Conservation (phyloP, 2,113 vertebrate species). For the Ahaetulla prasina region DNA sequence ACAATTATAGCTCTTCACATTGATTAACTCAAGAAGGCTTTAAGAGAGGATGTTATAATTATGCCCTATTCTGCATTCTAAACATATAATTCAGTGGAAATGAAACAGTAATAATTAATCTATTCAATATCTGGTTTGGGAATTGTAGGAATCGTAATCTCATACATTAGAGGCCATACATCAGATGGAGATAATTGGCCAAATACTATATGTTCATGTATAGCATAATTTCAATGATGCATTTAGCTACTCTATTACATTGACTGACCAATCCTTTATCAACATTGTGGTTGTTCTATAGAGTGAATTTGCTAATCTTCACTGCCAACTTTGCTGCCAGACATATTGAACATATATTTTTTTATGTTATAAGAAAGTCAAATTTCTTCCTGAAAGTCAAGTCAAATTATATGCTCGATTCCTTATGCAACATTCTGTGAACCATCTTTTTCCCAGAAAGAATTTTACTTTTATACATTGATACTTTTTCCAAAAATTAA, state of each 20-base stretch:
- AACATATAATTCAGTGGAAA: neutral
- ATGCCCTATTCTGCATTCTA: neutral
- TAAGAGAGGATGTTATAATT: neutral
- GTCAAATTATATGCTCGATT: neutral
- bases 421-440: neutral
- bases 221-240: neutral
- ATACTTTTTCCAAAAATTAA: neutral
- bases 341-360: slow-evolving; percentile 36
- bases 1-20: neutral
- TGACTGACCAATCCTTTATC: neutral
- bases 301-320: slow-evolving; percentile 20
- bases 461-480: neutral
- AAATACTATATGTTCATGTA: neutral
- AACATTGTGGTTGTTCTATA: neutral
- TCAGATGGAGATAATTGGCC: neutral
- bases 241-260: neutral
- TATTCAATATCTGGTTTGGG: neutral
- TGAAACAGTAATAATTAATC: neutral
- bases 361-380: slow-evolving; percentile 1
- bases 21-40: neutral
- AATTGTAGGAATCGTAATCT: neutral
- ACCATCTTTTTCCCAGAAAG: neutral
- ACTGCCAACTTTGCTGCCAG: slow-evolving; percentile 40
- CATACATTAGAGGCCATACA: neutral
- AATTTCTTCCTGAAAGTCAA: slow-evolving; percentile 2